Evolutionary conservation across 1,140 invertebrate genomes (phyloP).

Genomic region (Bacillus rossius): DNA sequence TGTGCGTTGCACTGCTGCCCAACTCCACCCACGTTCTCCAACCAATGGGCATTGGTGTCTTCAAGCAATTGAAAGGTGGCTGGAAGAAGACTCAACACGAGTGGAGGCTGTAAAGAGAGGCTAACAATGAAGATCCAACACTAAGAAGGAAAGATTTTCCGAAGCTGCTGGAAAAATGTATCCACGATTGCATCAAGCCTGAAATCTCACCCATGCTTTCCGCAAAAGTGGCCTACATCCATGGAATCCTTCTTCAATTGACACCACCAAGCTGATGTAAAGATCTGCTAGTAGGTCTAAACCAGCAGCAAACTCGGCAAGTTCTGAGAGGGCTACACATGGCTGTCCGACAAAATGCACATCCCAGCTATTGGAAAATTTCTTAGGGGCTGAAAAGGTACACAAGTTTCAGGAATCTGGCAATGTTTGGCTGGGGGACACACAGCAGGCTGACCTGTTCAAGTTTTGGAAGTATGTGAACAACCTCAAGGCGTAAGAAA

Average conservation of each 20-base stretch:
- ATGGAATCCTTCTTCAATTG: constrained; percentile 23
- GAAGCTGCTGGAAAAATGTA: constrained; percentile 17
- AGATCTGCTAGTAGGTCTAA: no score
- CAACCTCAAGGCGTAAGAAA: no score
- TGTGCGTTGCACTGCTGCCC: constrained; percentile 38
- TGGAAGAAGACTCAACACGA: constrained; percentile 33
- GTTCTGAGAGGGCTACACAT: no score
- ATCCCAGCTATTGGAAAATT: no score
- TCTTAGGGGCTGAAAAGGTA: no score
- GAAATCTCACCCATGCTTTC: constrained; percentile 28
- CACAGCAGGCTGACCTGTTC: no score
- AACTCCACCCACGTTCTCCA: constrained; percentile 40
- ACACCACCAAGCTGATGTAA: no score
- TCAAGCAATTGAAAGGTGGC: constrained; percentile 31
- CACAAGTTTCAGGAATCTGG: no score
- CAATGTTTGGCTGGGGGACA: no score
- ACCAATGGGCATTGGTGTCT: constrained; percentile 29
- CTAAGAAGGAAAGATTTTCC: constrained; percentile 29
- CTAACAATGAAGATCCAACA: constrained; percentile 6
- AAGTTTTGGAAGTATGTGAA: no score
- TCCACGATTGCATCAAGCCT: constrained; percentile 16
- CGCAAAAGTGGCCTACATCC: constrained; percentile 33
- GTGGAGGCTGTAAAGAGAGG: constrained; percentile 12
- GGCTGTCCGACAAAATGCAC: no score
- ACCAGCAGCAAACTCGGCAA: no score